Conservation (phyloP, 2,888 invertebrate species). For the Scelioninae gen. 2 region DNA sequence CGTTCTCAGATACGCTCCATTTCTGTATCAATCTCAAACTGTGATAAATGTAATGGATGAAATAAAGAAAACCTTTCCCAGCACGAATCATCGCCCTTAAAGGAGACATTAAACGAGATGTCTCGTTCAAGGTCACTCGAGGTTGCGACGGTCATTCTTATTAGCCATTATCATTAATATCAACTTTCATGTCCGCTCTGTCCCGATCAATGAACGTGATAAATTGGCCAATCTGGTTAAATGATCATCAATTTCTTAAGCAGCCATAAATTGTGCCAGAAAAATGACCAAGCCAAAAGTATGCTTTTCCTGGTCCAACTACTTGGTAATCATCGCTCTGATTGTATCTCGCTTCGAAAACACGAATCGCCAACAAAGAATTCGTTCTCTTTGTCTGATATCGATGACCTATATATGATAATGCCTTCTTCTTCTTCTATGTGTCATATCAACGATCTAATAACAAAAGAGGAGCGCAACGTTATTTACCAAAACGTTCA, state of each 20-base stretch:
- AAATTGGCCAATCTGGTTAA: conserved; percentile 14
- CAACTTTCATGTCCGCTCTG: conserved; percentile 3
- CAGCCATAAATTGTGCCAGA: conserved; percentile 19
- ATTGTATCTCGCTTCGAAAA: conserved; percentile 24
- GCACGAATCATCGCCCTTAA: conserved; percentile 2
- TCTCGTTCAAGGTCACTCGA: conserved; percentile 22
- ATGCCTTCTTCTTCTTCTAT: no score
- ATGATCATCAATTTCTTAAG: conserved; percentile 30
- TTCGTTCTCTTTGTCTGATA: conserved; percentile 8
- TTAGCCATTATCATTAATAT: conserved; percentile 27
- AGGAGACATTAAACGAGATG: background rate
- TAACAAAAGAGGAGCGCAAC: no score
- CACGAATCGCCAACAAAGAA: conserved; percentile 11
- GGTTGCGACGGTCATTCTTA: conserved; percentile 11
- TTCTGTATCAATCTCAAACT: background rate
- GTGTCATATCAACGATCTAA: conserved; percentile 17
- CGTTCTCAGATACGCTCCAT: no score
- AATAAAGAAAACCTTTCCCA: conserved; percentile 7
- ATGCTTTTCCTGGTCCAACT: conserved; percentile 20
- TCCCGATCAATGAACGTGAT: conserved; percentile 28
- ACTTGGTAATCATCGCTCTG: conserved; percentile 17
- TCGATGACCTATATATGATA: conserved; percentile 48
- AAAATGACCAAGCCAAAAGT: conserved; percentile 13
- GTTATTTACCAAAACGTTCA: no score
- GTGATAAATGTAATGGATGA: background rate